Conservation (phyloP, 2,113 vertebrate species). For the Percina caprodes region DNA sequence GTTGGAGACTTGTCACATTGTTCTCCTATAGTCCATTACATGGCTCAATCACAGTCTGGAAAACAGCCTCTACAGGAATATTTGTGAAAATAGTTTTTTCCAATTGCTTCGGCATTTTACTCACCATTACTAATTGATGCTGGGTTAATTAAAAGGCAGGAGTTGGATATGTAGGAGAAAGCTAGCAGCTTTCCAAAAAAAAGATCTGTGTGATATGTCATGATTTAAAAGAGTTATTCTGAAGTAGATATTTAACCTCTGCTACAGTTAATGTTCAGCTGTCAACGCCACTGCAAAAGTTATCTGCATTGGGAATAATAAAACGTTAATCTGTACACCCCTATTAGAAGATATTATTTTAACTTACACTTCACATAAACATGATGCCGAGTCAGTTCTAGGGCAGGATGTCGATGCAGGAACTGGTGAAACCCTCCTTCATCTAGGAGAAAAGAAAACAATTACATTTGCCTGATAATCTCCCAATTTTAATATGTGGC, state of each 20-base stretch:
- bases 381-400: slow-evolving; percentile 52
- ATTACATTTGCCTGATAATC: neutral
- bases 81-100: neutral
- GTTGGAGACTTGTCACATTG: neutral
- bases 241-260: neutral
- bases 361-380: slow-evolving; percentile 72
- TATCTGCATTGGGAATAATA: neutral
- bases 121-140: neutral
- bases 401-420: slow-evolving; percentile 74
- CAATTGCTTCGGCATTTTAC: neutral
- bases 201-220: neutral
- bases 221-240: neutral
- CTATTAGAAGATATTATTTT: neutral
- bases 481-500: neutral
- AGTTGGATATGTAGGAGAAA: neutral
- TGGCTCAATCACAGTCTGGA: neutral
- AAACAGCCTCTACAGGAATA: neutral
- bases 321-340: too few relatives aligned
- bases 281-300: neutral
- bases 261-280: neutral
- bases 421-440: slow-evolving; percentile 75
- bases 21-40: neutral
- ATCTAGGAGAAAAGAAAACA: slow-evolving; percentile 52
- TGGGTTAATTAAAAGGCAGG: neutral
- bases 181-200: neutral